These are phyloP conservation scores for Pristionchus fissidentatus DNA, from an alignment of 2,888 invertebrate genomes.

Conservation along the genomic window DNA sequence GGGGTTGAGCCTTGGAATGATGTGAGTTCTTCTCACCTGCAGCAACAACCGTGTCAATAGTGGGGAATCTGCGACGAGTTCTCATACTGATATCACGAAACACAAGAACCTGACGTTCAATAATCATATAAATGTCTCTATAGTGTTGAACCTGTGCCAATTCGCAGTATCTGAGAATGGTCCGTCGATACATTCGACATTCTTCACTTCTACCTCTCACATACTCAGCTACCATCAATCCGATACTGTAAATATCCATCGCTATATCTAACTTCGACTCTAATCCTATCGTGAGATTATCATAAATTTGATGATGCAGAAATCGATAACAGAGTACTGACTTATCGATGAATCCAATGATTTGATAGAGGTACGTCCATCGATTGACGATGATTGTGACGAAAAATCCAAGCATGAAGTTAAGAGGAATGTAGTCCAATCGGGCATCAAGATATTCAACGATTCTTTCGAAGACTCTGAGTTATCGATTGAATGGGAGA, in stretches of 20 bases:
- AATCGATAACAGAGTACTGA: conserved; percentile 48
- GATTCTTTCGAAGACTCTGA: conserved; percentile 63
- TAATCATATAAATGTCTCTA: background rate
- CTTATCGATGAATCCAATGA: conserved; percentile 69
- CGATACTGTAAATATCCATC: conserved; percentile 65
- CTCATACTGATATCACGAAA: conserved; percentile 66
- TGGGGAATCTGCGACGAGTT: conserved; percentile 63
- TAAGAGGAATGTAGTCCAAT: conserved; percentile 63
- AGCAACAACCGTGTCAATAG: conserved; percentile 66
- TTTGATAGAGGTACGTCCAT: conserved; percentile 66
- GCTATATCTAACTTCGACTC: too few relatives aligned
- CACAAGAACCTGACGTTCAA: conserved; percentile 58
- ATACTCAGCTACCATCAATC: conserved; percentile 66
- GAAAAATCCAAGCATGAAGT: conserved; percentile 67
- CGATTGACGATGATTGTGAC: conserved; percentile 66
- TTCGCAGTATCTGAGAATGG: conserved; percentile 55
- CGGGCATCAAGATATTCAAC: conserved; percentile 64
- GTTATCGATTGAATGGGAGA: background rate
- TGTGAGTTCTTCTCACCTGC: conserved; percentile 50
- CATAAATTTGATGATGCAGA: background rate
- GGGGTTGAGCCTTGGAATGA: background rate
- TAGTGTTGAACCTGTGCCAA: conserved; percentile 6
- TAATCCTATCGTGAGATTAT: background rate
- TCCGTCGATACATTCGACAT: conserved; percentile 62
- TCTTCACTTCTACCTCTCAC: conserved; percentile 63